phyloP scores from a whole-genome alignment of 2,797 vertebrate species.

The Dendrocincla fuliginosa region DNA sequence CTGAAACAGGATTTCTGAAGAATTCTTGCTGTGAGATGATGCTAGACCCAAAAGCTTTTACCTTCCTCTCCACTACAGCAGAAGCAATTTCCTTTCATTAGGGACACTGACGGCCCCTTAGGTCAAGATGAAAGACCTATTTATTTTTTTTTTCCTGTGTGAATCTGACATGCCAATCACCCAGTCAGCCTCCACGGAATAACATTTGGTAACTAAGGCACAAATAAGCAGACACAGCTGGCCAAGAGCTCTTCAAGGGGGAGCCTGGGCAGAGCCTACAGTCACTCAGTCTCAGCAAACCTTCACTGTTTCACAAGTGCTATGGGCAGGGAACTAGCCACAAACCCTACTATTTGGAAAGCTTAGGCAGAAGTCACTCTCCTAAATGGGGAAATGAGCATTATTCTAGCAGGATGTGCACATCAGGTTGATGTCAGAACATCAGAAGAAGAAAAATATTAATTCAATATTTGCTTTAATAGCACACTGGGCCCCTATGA shows the following conservation, averaged over 20 bases:
- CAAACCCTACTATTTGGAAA: neutral
- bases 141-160: neutral
- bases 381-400: neutral
- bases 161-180: constrained; percentile 2
- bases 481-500: neutral
- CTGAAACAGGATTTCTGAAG: constrained; percentile 32
- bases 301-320: neutral
- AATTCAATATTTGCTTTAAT: neutral
- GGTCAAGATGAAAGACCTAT: neutral
- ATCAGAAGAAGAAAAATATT: neutral
- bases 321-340: neutral
- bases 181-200: neutral
- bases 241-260: neutral
- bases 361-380: constrained; percentile 12
- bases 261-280: neutral
- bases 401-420: neutral
- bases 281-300: neutral
- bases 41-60: constrained; percentile 34
- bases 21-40: constrained; percentile 50
- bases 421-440: neutral
- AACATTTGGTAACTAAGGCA: neutral
- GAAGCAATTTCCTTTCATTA: constrained; percentile 43
- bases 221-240: neutral
- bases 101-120: constrained; percentile 20
- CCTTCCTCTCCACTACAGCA: constrained; percentile 25